Percentiles rank a stretch among this genome's conserved stretches.
These are phyloP conservation scores for Ophiothrix spiculata DNA, from an alignment of 35 echinoderm and acorn worm species.

Conservation along the genomic window DNA sequence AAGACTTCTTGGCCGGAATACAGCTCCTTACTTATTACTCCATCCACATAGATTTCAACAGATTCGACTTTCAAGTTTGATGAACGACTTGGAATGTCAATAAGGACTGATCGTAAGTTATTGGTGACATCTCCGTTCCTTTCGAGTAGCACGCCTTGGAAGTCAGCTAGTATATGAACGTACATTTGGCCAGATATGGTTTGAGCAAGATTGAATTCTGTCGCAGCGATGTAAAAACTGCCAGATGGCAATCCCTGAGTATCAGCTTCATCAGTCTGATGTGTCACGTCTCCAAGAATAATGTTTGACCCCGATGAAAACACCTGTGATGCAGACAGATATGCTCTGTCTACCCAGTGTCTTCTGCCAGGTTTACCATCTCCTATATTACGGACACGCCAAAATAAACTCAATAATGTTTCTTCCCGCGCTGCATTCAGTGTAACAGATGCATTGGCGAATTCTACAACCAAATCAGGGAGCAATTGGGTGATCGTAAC, in stretches of 20 bases:
- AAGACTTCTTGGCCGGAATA: background rate
- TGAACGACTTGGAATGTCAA: background rate
- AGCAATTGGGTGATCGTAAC: background rate
- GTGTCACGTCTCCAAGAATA: background rate
- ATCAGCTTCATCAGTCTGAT: background rate
- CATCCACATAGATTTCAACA: background rate
- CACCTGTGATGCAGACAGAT: background rate
- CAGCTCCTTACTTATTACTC: background rate
- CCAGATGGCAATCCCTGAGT: background rate
- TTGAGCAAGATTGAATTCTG: background rate
- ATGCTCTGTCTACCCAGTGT: background rate
- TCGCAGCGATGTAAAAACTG: background rate
- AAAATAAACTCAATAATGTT: background rate
- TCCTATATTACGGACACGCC: background rate
- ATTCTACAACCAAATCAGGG: background rate
- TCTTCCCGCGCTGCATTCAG: background rate
- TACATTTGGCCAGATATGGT: background rate
- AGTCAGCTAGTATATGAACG: background rate
- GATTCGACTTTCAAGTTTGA: background rate
- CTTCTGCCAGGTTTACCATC: background rate
- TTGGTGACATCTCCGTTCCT: background rate
- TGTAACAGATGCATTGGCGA: background rate
- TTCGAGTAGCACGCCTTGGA: background rate
- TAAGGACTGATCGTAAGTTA: background rate
- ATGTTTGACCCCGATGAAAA: background rate